phyloP scores from a whole-genome alignment of 2,797 vertebrate genomes.

The Siniperca obscura region DNA sequence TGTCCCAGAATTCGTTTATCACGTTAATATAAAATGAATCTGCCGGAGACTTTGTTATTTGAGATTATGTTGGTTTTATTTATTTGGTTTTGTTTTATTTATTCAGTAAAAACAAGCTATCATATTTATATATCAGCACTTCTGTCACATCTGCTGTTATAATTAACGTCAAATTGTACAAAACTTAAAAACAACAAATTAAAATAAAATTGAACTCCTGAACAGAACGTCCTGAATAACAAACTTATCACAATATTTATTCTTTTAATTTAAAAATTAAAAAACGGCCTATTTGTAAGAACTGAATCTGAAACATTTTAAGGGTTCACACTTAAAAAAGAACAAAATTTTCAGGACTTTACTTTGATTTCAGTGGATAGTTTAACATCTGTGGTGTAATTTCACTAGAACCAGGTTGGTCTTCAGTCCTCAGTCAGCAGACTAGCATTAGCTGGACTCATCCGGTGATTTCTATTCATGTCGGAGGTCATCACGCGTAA shows the following conservation, averaged over 20 bases:
- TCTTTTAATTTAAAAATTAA: background rate
- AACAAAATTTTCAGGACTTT: too few species aligned
- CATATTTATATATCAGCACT: background rate
- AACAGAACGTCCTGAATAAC: background rate
- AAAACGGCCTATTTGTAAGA: background rate
- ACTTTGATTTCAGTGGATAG: too few species aligned
- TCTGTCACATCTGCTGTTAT: background rate
- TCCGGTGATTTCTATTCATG: background rate
- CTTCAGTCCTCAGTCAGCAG: background rate
- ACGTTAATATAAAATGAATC: background rate
- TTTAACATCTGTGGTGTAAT: background rate
- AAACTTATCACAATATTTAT: background rate
- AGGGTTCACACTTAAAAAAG: background rate
- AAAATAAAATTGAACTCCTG: background rate
- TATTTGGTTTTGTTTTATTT: too few species aligned
- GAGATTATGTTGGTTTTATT: background rate
- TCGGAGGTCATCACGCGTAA: background rate
- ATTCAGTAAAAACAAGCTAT: conserved; percentile 22
- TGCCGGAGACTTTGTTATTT: background rate
- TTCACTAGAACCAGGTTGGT: background rate
- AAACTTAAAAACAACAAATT: background rate
- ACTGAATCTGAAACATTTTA: background rate
- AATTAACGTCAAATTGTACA: background rate
- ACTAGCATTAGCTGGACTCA: background rate
- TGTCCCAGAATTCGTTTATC: background rate